Percentiles rank a stretch among this genome's conserved stretches.
These are phyloP conservation scores for Pseudobourletiella spinata DNA, from an alignment of 1,140 invertebrate species.

Conservation along the genomic window DNA sequence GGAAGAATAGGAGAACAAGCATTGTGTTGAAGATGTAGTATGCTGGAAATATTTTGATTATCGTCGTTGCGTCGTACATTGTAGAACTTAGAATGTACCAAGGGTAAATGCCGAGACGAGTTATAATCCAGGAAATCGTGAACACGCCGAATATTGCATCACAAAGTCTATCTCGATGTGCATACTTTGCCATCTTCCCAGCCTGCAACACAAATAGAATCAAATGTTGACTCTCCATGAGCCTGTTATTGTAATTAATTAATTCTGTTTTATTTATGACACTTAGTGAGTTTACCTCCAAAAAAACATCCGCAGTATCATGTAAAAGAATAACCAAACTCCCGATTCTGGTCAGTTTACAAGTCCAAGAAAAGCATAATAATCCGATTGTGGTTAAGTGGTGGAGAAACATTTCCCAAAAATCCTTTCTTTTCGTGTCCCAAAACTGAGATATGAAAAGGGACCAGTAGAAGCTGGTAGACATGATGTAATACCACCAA, in stretches of 20 bases:
- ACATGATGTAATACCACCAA: constrained; percentile 92
- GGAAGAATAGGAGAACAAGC: constrained; percentile 65
- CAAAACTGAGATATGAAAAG: constrained; percentile 80
- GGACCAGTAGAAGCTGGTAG: constrained; percentile 91
- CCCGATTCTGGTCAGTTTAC: constrained; percentile 86
- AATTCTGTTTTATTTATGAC: too few species aligned
- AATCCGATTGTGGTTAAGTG: constrained; percentile 85
- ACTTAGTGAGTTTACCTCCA: constrained; percentile 65
- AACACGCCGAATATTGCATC: constrained; percentile 81
- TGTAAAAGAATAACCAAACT: constrained; percentile 83
- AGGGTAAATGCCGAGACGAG: constrained; percentile 76
- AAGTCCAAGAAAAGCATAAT: constrained; percentile 85
- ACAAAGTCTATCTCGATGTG: constrained; percentile 75
- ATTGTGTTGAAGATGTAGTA: constrained; percentile 94
- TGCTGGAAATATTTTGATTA: constrained; percentile 83
- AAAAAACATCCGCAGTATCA: constrained; percentile 88
- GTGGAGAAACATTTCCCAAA: constrained; percentile 97
- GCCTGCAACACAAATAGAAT: constrained; percentile 49
- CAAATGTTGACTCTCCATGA: too few species aligned
- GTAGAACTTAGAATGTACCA: constrained; percentile 73
- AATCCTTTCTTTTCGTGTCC: constrained; percentile 88
- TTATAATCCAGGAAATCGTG: constrained; percentile 76
- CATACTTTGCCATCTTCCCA: constrained; percentile 86
- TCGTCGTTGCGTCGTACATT: constrained; percentile 68
- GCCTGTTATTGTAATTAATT: too few species aligned